Base-by-base conservation (phyloP, 2,113 vertebrate genomes). In the Plecturocebus donacophilus region DNA sequence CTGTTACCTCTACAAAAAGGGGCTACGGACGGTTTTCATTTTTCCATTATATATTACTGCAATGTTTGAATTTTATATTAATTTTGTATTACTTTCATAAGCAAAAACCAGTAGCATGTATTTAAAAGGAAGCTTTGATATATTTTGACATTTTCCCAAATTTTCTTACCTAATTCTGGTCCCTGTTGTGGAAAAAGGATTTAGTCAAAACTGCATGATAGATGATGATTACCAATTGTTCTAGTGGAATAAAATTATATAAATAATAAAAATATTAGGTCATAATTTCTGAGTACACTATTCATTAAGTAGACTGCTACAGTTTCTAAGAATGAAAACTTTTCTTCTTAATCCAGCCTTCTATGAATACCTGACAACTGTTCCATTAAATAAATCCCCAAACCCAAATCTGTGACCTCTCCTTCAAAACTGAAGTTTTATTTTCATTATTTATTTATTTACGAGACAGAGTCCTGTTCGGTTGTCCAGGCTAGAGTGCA, bases 1-100 rank as follows among this genome's bases (percentile, higher is more conserved):
- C 23, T 85, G 25, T 7, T 77, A 45, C 49, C 75, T 80, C 9
- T 87, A 56, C 3, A n/a, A 17, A 13, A 95, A 90, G 38, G 10
- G 30, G 17, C 1, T 87, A 87, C 9, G 7, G 23, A 73, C 4
- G 87, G 17, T 2, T 92, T 92, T 94, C n/a, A 35, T 73, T 64
- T 92, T 85, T 75, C 4, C 52, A 80, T 35, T 87, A 87, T 19
- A 73, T 52, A 25, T 61, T 81, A 94, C 1, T 58, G 2, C 1
- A n/a, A 76, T 81, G 49, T 82, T 94, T 96, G 27, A 96, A 85
- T 91, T 97, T 96, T 77, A 2, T 64, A 83, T 49, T 49, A 71
- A 49, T 85, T 25, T 77, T 83, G 5, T 56, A 52, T 42, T 49
- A 82, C 6, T 73, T 85, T 77, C 12, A 75, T 35, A 96, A 94